A percentile compares a stretch with the other conserved stretches of the same genome.
Conservation (phyloP, 2,888 invertebrate species). For the Sinodicranocentrus sp. region DNA sequence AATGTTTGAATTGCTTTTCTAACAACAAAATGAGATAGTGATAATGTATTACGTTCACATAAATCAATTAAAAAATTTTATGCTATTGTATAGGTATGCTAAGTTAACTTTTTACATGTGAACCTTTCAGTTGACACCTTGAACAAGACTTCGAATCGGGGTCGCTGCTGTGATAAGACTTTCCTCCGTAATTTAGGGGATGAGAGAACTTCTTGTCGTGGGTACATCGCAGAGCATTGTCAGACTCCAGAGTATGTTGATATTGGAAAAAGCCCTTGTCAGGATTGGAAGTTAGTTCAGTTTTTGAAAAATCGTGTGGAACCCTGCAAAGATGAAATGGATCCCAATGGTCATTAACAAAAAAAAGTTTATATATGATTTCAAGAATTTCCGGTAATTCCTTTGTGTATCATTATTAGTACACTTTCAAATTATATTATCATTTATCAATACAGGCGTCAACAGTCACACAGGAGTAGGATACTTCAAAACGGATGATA, state of each 20-base stretch:
- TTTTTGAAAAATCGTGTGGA: constrained; percentile 71
- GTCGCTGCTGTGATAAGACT: constrained; percentile 69
- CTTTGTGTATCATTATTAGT: too few relatives aligned
- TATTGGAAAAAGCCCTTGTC: constrained; percentile 53
- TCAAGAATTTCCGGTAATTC: too few relatives aligned
- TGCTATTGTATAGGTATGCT: too few relatives aligned
- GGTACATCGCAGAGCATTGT: constrained; percentile 67
- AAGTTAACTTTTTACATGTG: too few relatives aligned
- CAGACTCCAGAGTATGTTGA: constrained; percentile 63
- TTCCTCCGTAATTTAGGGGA: constrained; percentile 69
- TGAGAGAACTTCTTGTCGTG: constrained; percentile 73
- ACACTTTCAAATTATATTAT: neutral
- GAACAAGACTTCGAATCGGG: neutral
- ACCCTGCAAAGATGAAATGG: constrained; percentile 72
- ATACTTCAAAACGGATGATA: constrained; percentile 69
- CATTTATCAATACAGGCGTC: constrained; percentile 26
- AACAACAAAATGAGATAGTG: too few relatives aligned
- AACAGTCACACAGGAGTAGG: constrained; percentile 70
- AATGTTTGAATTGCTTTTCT: too few relatives aligned
- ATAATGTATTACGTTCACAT: too few relatives aligned
- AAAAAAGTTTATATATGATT: too few relatives aligned
- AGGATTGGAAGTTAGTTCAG: constrained; percentile 71
- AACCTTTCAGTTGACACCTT: constrained; percentile 46
- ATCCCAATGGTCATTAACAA: constrained; percentile 70
- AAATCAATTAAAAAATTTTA: too few relatives aligned